Conservation (phyloP, 2,888 invertebrate genomes). For the Amblyjoppa fuscipennis region DNA sequence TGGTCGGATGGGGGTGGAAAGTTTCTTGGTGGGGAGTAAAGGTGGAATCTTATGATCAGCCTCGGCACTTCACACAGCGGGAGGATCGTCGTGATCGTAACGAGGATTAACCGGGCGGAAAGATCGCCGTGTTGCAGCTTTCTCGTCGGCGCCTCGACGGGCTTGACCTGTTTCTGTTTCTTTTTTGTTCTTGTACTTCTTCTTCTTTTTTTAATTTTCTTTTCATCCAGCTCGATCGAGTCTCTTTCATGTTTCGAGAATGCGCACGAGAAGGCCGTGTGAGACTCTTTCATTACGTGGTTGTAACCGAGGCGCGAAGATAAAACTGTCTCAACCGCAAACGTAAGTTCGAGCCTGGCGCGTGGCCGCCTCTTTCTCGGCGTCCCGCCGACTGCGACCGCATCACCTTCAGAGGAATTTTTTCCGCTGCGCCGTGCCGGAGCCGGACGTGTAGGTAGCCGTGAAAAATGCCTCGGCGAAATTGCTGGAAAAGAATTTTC, state of each 20-base stretch:
- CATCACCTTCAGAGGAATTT: slow-evolving; percentile 19
- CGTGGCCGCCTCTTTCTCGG: background rate
- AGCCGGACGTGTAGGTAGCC: background rate
- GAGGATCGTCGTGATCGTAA: background rate
- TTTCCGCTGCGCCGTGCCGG: background rate
- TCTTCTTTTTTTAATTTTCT: too few species aligned
- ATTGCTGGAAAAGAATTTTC: slow-evolving; percentile 49
- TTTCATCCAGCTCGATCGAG: background rate
- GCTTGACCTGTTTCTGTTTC: background rate
- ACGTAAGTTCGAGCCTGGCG: background rate
- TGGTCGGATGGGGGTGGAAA: background rate
- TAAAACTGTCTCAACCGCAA: slow-evolving; percentile 7
- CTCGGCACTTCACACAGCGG: background rate
- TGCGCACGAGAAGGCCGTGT: background rate
- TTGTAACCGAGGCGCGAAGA: background rate
- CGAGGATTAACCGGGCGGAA: background rate
- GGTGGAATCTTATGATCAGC: background rate
- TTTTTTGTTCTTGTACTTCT: too few species aligned
- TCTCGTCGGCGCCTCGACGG: background rate
- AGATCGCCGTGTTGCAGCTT: background rate
- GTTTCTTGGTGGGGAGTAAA: background rate
- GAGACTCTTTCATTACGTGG: background rate
- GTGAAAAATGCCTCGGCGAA: slow-evolving; percentile 31
- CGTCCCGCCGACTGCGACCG: background rate
- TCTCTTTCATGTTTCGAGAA: background rate